Base-by-base conservation (phyloP, 2,888 invertebrate genomes). In the Drosophila cognata region DNA sequence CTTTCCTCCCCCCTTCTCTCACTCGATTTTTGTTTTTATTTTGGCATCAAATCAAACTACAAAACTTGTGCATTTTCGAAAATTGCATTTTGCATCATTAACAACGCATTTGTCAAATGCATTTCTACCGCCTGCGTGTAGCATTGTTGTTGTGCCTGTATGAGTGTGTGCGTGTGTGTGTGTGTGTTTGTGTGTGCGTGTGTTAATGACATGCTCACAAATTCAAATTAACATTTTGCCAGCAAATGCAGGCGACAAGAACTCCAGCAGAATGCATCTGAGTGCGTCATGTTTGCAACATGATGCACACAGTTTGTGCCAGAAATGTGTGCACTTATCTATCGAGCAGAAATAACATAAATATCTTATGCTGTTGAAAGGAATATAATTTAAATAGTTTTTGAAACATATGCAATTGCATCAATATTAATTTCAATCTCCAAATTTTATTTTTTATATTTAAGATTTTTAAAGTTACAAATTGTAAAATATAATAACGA, bases 121-220 rank as follows among this genome's bases (percentile, higher is more conserved):
- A 82, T 84, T 77, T 76, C 75, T 64, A 77, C 48, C 52, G 52
- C 62, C 71, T 43, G 57, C 60, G 63, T 57, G 67, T 29, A 61
- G 21, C 43, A 43, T 21, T 43, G 41, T 76, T 76, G 74, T 59
- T 69, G 53, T 69, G 74, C 46, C 51, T 63, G 48, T 51, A 21
- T 67, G 48, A 57, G 61, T 73, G 63, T 71, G 41, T 52, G 60
- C 31, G 58, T 21, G 50, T n/a, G 72, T 21, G 65, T 50, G 56
- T 43, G 50, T 38, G 53, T 33, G 61, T 58, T 71, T 36, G 66
- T 60, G 58, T 82, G 74, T 70, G 77, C 74, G 79, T 89, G 86
- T 88, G 88, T 90, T 90, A 90, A 91, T 90, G 88, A 89, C 88
- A 86, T 89, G 82, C 86, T 88, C 86, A 89, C 90, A 89, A 91